These are phyloP conservation scores for Drosophila sproati DNA, from an alignment of 1,140 invertebrate species.

Conservation along the genomic window DNA sequence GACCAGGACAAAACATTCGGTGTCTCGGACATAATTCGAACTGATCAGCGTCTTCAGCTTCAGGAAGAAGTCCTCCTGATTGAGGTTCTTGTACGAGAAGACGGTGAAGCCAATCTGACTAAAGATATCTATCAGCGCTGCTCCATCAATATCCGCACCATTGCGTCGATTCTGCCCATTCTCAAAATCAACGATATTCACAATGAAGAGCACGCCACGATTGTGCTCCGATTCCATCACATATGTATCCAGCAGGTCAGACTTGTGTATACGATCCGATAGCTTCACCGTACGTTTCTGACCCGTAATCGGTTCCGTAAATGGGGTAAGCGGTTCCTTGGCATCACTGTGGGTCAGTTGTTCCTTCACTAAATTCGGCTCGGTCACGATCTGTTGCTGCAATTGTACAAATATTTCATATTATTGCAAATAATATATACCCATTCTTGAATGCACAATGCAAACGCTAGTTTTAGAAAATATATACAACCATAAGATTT, in stretches of 20 bases:
- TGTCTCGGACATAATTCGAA: conserved; percentile 70
- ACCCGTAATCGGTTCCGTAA: not conserved
- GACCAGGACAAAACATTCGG: conserved; percentile 86
- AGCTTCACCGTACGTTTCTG: conserved; percentile 11
- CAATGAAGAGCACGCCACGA: conserved; percentile 86
- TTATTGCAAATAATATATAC: no score
- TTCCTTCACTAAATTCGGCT: no score
- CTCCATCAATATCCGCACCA: conserved; percentile 85
- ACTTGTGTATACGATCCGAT: conserved; percentile 46
- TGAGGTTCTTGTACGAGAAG: conserved; percentile 82
- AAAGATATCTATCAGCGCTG: conserved; percentile 85
- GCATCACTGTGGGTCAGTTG: not conserved
- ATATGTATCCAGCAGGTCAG: conserved; percentile 39
- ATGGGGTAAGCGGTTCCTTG: conserved; percentile 28
- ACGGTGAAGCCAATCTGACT: conserved; percentile 86
- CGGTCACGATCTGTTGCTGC: not conserved
- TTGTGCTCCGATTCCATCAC: conserved; percentile 61
- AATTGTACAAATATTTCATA: not conserved
- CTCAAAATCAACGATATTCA: conserved; percentile 86
- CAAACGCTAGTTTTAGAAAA: no score
- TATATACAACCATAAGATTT: no score
- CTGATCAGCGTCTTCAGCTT: conserved; percentile 80
- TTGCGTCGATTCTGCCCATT: conserved; percentile 69
- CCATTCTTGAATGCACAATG: no score
- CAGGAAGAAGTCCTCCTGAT: conserved; percentile 81